Conservation (phyloP, 2,888 invertebrate species). For the Phyllotreta striolata region DNA sequence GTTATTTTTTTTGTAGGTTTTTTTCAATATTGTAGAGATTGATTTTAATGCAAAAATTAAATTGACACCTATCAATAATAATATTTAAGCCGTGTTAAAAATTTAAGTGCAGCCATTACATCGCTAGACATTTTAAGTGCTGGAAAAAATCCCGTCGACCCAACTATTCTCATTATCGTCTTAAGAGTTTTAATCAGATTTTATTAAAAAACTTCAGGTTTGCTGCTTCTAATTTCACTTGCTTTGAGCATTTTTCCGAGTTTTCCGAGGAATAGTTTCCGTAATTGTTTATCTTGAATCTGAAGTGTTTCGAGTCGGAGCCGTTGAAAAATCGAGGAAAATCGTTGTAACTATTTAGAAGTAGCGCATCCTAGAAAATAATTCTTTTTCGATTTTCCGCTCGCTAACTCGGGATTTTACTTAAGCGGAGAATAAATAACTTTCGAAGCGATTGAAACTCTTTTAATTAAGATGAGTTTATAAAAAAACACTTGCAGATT, state of each 20-base stretch:
- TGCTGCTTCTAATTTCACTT: constrained; percentile 35
- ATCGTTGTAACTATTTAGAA: constrained; percentile 19
- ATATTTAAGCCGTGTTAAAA: no score
- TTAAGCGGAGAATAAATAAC: constrained; percentile 5
- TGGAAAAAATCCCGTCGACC: constrained; percentile 23
- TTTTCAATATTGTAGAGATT: no score
- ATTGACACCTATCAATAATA: no score
- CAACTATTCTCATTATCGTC: constrained; percentile 36
- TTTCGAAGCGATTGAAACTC: no score
- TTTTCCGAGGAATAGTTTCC: constrained; percentile 25
- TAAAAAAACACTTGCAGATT: no score
- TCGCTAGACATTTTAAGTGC: no score
- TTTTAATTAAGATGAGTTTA: no score
- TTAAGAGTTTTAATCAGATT: constrained; percentile 34
- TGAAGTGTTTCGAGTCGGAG: constrained; percentile 22
- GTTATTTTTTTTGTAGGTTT: no score
- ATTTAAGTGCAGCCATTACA: no score
- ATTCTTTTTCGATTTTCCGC: constrained; percentile 10
- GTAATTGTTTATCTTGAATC: constrained; percentile 30
- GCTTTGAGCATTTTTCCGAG: constrained; percentile 22
- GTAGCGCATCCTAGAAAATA: constrained; percentile 9
- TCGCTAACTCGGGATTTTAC: not conserved
- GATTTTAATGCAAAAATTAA: no score
- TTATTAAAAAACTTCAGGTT: constrained; percentile 37
- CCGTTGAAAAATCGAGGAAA: constrained; percentile 9